phyloP scores from a whole-genome alignment of 2,113 vertebrate genomes.

The Suncus etruscus region DNA sequence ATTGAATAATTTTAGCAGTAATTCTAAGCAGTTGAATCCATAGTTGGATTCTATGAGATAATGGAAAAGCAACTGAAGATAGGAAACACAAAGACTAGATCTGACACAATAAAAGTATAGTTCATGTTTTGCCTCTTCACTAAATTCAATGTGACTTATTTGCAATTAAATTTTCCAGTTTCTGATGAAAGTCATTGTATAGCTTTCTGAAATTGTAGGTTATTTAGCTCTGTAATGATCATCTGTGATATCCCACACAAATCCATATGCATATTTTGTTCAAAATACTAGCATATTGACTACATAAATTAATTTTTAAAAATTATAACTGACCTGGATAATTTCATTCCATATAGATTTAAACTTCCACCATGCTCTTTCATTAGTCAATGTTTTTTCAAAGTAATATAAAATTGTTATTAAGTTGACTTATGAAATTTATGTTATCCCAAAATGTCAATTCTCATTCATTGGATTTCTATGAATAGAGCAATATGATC shows the following conservation, averaged over 20 bases:
- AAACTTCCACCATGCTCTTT: background rate
- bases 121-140: background rate
- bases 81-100: background rate
- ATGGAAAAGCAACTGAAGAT: background rate
- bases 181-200: background rate
- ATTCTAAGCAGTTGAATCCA: background rate
- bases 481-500: background rate
- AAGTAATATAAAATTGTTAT: background rate
- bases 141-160: background rate
- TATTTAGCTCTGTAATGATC: background rate
- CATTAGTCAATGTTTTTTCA: background rate
- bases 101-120: background rate
- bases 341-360: background rate
- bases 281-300: background rate
- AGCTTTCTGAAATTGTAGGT: background rate
- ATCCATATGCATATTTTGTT: background rate
- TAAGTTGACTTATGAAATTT: constrained; percentile 11
- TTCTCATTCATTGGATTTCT: constrained; percentile 13
- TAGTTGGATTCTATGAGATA: constrained; percentile 7
- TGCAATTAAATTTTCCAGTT: background rate
- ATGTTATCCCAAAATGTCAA: background rate
- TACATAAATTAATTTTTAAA: constrained; percentile 11
- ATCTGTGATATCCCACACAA: background rate
- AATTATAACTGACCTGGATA: background rate
- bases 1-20: background rate